A percentile compares a stretch with the other conserved stretches of the same genome.
Evolutionary conservation across 2,888 invertebrate species (phyloP).

Genomic region (Strigamia maritima): DNA sequence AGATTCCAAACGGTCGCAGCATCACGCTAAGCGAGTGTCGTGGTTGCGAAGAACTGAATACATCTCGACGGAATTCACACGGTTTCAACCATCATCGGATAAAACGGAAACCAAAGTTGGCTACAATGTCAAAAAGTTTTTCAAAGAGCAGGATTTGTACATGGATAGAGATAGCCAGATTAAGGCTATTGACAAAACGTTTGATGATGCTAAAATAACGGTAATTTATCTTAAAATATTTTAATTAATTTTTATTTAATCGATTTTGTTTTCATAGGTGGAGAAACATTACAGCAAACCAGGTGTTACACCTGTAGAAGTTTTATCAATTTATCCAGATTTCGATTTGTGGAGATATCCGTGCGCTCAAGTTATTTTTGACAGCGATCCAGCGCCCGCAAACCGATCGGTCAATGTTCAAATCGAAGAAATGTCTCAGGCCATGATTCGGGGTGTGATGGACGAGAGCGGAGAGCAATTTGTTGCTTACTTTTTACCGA

Average conservation of each 20-base stretch:
- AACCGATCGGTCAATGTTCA: slow-evolving; percentile 82
- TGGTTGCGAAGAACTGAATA: slow-evolving; percentile 99
- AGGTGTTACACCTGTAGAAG: slow-evolving; percentile 84
- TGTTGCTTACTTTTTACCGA: slow-evolving; percentile 96
- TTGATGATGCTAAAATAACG: slow-evolving; percentile 78
- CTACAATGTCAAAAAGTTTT: slow-evolving; percentile 91
- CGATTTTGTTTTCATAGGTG: slow-evolving; percentile 56
- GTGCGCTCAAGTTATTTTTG: slow-evolving; percentile 94
- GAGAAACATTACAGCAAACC: slow-evolving; percentile 95
- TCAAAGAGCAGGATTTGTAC: slow-evolving; percentile 84
- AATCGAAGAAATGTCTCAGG: slow-evolving; percentile 97
- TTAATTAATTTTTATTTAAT: neutral
- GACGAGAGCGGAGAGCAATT: slow-evolving; percentile 98
- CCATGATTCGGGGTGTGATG: slow-evolving; percentile 99
- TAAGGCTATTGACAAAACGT: slow-evolving; percentile 94
- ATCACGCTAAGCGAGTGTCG: slow-evolving; percentile 94
- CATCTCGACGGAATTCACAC: slow-evolving; percentile 96
- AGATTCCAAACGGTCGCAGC: slow-evolving; percentile 83
- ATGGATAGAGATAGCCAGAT: slow-evolving; percentile 97
- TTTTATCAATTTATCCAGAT: slow-evolving; percentile 87
- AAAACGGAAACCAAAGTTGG: slow-evolving; percentile 95
- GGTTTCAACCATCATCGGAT: slow-evolving; percentile 94
- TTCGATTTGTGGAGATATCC: slow-evolving; percentile 97
- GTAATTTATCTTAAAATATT: slow-evolving; percentile 37
- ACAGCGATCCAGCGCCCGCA: slow-evolving; percentile 92